A percentile compares a stretch with the other conserved stretches of the same genome.
Conservation (phyloP, 2,113 vertebrate species). For the Passer domesticus region DNA sequence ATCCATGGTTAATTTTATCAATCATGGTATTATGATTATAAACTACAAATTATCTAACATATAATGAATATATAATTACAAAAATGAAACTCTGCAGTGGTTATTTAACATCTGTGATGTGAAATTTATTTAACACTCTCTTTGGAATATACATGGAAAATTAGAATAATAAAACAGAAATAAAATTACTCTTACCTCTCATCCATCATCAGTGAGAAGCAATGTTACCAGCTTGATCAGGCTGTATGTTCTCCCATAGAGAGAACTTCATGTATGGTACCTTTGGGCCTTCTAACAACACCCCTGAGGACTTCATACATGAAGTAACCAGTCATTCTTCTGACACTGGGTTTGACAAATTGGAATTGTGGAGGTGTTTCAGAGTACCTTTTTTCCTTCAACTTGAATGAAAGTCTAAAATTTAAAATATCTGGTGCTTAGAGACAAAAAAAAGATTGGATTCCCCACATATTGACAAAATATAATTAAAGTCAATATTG, state of each 20-base stretch:
- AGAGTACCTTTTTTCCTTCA: not conserved
- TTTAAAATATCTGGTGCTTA: not conserved
- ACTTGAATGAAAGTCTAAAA: not conserved
- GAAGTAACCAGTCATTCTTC: not conserved
- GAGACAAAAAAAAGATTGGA: not conserved
- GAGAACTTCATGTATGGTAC: not conserved
- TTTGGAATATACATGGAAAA: constrained; percentile 11
- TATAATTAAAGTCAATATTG: not conserved
- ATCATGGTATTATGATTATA: constrained; percentile 37
- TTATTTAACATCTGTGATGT: constrained; percentile 32
- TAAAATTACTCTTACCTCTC: not conserved
- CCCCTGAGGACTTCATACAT: not conserved
- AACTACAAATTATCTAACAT: constrained; percentile 39
- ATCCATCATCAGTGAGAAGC: not conserved
- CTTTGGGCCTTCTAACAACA: not conserved
- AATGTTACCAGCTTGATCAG: not conserved
- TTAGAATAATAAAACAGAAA: constrained; percentile 28
- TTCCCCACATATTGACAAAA: not conserved
- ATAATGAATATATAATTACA: constrained; percentile 41
- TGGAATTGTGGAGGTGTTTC: not conserved
- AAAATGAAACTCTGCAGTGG: constrained; percentile 19
- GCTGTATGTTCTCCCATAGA: not conserved
- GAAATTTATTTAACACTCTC: constrained; percentile 33
- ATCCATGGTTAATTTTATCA: constrained; percentile 58
- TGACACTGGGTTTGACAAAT: not conserved